Base-by-base conservation (phyloP, 2,797 vertebrate species). In the Dipus sagitta region DNA sequence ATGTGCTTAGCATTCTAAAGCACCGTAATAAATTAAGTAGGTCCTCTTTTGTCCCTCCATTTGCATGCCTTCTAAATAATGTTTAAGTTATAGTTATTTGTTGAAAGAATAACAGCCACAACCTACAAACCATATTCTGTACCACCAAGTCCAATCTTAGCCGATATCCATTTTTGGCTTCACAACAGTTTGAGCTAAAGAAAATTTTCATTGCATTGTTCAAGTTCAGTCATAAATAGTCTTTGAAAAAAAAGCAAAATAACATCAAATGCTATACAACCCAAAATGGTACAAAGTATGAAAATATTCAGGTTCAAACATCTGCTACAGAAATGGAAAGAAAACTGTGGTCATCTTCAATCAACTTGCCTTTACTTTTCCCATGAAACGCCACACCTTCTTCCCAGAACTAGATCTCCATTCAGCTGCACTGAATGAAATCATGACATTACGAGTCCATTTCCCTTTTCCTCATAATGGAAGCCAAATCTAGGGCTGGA, bases 71-170 rank as follows among this genome's bases (percentile, higher is more conserved):
- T 94, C 77, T 89, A 95, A 94, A 83, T 95, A 94, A 96, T 91
- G 93, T 94, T 90, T 87, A 92, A 95, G 92, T 95, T 95, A 85
- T 11, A 89, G 38, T 72, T 95, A 92, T 94, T 92, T 94, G 70
- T 92, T 92, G 52, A 30, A 95, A 96, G 82, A 93, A 76, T 70
- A 95, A 95, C 47, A 93, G 67, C 58, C 78, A 91, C 60, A 95
- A 96, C 91, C 81, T 95, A 95, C 84, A 85, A 92, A 91, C 82
- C 85, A 92, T 65, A 84, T 79, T 81, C 94, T 86, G 64, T 79
- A 23, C 79, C 88, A 95, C 87, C 81, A 91, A 92, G 26, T 80
- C 87, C 92, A 90, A 28, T 78, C 83, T 82, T 78, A 94, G 76
- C 71, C 84, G 58, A 84, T 86, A 93, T 92, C 81, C 92, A 92